A percentile compares a stretch with the other conserved stretches of the same genome.
Evolutionary conservation across 2,113 vertebrate genomes (phyloP).

Genomic region (Amia ocellicauda): DNA sequence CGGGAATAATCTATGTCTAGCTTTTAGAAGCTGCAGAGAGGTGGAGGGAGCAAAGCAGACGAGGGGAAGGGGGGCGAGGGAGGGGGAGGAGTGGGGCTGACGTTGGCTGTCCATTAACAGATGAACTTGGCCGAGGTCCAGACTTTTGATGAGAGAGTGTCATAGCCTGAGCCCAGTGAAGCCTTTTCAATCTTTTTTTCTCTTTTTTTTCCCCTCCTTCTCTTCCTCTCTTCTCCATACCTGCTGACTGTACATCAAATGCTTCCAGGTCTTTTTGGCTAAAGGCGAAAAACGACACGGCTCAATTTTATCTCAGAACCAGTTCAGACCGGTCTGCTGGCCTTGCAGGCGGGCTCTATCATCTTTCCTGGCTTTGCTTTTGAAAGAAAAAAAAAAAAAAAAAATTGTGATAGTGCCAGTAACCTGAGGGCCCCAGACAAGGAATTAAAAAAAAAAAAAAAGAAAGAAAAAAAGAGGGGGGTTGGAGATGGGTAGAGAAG

Average conservation of each 20-base stretch:
- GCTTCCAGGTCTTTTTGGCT: slow-evolving; percentile 77
- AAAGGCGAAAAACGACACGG: slow-evolving; percentile 70
- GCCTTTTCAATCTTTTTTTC: slow-evolving; percentile 57
- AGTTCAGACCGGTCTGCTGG: slow-evolving; percentile 88
- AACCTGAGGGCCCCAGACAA: slow-evolving; percentile 71
- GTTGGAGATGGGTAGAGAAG: slow-evolving; percentile 15
- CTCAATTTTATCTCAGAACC: slow-evolving; percentile 73
- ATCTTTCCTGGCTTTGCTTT: slow-evolving; percentile 67
- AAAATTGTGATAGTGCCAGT: slow-evolving; percentile 60
- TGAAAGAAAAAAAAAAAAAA: slow-evolving; percentile 64
- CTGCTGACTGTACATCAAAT: slow-evolving; percentile 83
- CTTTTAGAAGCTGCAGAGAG: slow-evolving; percentile 76
- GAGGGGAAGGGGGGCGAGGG: slow-evolving; percentile 12
- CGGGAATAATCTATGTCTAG: slow-evolving; percentile 83
- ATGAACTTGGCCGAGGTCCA: slow-evolving; percentile 96
- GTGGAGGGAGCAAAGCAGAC: slow-evolving; percentile 64
- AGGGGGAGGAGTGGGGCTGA: slow-evolving; percentile 33
- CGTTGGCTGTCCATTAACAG: slow-evolving; percentile 85
- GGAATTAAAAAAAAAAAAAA: slow-evolving; percentile 30
- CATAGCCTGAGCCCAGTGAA: slow-evolving; percentile 63
- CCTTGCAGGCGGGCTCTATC: slow-evolving; percentile 68
- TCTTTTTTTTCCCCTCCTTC: too few relatives aligned
- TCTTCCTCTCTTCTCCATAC: slow-evolving; percentile 60
- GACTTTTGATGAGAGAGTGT: slow-evolving; percentile 84
- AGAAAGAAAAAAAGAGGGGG: slow-evolving; percentile 40